Percentiles rank a stretch among this genome's conserved stretches.
Conservation (phyloP, 2,888 invertebrate genomes). For the Actias luna region DNA sequence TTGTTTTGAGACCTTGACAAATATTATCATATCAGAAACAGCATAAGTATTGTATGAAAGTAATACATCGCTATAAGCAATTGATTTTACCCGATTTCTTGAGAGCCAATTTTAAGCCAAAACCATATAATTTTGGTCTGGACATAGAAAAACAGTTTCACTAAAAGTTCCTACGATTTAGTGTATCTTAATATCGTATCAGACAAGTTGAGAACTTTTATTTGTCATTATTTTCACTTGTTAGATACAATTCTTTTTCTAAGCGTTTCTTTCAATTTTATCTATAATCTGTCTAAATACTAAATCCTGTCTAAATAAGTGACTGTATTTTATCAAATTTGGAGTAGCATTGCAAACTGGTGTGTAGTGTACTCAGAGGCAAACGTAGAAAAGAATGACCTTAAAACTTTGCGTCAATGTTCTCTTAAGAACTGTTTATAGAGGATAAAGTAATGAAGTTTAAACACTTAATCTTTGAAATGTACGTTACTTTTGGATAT, state of each 20-base stretch:
- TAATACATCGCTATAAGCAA: neutral
- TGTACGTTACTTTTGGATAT: neutral
- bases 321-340: neutral
- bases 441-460: neutral
- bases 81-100: neutral
- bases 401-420: neutral
- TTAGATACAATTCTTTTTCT: neutral
- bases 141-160: too few species aligned
- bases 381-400: neutral
- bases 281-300: neutral
- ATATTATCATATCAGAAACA: neutral
- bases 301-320: neutral
- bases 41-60: neutral
- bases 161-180: too few species aligned
- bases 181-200: too few species aligned
- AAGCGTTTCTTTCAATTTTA: neutral
- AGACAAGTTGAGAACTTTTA: too few species aligned
- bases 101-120: too few species aligned
- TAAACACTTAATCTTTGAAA: neutral
- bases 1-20: too few species aligned
- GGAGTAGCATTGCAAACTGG: neutral
- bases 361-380: neutral
- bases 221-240: too few species aligned
- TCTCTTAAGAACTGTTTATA: neutral
- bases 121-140: too few species aligned